Evolutionary conservation across 1,140 invertebrate species (phyloP).

Genomic region (Sycophaga agraensis): DNA sequence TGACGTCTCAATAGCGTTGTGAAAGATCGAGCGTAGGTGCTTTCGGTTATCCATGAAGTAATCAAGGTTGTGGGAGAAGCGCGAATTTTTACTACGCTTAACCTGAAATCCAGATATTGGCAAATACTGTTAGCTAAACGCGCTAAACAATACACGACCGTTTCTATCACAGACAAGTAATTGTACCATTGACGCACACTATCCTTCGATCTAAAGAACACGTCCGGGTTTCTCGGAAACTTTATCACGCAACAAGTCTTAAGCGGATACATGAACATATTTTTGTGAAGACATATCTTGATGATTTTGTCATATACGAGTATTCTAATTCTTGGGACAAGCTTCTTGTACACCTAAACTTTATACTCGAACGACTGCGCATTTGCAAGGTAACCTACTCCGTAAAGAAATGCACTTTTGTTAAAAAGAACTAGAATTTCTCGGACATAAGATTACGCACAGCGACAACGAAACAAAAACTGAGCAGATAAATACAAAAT

Average conservation of each 20-base stretch:
- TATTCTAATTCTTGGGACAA: constrained; percentile 12
- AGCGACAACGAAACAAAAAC: neutral
- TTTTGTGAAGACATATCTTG: no score
- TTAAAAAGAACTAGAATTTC: neutral
- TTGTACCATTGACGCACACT: no score
- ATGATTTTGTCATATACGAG: constrained; percentile 17
- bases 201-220: constrained; percentile 19
- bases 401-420: constrained; percentile 13
- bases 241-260: constrained; percentile 24
- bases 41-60: neutral
- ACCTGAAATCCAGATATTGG: constrained; percentile 34
- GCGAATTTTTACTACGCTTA: neutral
- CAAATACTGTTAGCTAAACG: constrained; percentile 43
- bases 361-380: constrained; percentile 15
- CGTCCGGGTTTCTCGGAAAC: constrained; percentile 20
- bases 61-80: neutral
- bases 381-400: neutral
- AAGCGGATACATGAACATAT: constrained; percentile 5
- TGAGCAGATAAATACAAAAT: neutral
- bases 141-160: constrained; percentile 47
- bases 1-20: neutral
- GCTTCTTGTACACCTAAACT: constrained; percentile 12
- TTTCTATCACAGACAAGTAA: no score
- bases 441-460: constrained; percentile 1
- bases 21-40: neutral